These are phyloP conservation scores for Hypocryptadius cinnamomeus DNA, from an alignment of 2,113 vertebrate species.

Conservation along the genomic window DNA sequence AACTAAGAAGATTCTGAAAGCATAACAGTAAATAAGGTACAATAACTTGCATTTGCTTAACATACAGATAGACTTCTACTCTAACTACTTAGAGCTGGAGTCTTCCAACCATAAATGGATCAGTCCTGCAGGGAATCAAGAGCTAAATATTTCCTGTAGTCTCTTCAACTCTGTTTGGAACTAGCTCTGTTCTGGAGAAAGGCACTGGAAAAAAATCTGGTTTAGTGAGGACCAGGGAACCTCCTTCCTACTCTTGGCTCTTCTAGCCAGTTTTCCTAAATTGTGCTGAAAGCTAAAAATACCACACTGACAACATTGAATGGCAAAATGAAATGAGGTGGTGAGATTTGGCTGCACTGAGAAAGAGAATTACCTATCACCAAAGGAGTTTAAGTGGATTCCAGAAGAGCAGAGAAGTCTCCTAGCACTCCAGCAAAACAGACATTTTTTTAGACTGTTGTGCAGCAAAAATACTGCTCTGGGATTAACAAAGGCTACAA, in stretches of 20 bases:
- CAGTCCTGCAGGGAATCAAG: background rate
- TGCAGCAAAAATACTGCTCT: background rate
- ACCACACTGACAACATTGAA: background rate
- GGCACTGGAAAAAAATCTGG: background rate
- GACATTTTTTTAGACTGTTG: background rate
- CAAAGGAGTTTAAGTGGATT: background rate
- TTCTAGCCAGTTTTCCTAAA: background rate
- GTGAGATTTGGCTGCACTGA: background rate
- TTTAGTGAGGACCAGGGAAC: background rate
- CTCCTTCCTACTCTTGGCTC: background rate
- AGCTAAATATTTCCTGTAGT: background rate
- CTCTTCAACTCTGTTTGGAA: background rate
- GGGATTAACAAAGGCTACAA: background rate
- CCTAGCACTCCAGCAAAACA: background rate
- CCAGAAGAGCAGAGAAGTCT: background rate
- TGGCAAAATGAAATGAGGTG: background rate
- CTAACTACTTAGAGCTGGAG: background rate
- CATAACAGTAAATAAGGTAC: background rate
- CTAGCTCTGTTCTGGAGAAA: background rate
- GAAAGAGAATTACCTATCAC: background rate
- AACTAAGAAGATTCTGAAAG: background rate
- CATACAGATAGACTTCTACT: background rate
- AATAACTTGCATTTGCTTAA: background rate
- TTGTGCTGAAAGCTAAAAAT: slow-evolving; percentile 16
- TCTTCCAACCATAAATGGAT: background rate